These are phyloP conservation scores for Corbicula japonica DNA, from an alignment of 2,888 invertebrate genomes.

Conservation along the genomic window DNA sequence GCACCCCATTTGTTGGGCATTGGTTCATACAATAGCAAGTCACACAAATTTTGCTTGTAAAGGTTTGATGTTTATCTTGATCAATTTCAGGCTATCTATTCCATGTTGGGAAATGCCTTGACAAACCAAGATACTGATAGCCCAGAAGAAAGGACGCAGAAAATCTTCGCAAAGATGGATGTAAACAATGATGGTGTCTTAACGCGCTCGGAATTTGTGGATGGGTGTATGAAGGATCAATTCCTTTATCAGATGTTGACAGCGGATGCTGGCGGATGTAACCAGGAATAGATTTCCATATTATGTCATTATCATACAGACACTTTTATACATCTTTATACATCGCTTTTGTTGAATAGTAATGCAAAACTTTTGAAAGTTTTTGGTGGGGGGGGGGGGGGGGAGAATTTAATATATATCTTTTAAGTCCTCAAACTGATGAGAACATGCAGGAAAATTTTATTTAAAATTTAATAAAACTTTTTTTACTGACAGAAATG, in stretches of 20 bases:
- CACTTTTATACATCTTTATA: conserved; percentile 32
- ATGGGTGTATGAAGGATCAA: conserved; percentile 97
- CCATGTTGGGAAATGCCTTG: conserved; percentile 96
- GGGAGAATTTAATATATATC: too few relatives aligned
- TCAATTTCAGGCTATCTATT: conserved; percentile 99
- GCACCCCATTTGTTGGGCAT: too few relatives aligned
- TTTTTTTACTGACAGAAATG: too few relatives aligned
- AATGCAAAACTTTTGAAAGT: too few relatives aligned
- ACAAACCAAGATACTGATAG: conserved; percentile 80
- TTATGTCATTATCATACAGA: conserved; percentile 15
- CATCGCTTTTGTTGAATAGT: too few relatives aligned
- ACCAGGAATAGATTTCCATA: conserved; percentile 46
- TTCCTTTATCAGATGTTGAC: conserved; percentile 86
- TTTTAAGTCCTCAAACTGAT: too few relatives aligned
- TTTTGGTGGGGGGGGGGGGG: too few relatives aligned
- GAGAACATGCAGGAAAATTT: too few relatives aligned
- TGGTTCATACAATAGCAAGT: too few relatives aligned
- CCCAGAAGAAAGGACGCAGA: conserved; percentile 98
- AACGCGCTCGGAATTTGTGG: conserved; percentile 98
- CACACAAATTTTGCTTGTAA: too few relatives aligned
- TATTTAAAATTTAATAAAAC: too few relatives aligned
- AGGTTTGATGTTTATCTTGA: too few relatives aligned
- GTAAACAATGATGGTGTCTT: conserved; percentile 99
- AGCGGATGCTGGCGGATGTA: conserved; percentile 79
- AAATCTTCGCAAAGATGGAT: conserved; percentile 99